Evolutionary conservation across 2,888 invertebrate genomes (phyloP).

Genomic region (Hymenopus coronatus): DNA sequence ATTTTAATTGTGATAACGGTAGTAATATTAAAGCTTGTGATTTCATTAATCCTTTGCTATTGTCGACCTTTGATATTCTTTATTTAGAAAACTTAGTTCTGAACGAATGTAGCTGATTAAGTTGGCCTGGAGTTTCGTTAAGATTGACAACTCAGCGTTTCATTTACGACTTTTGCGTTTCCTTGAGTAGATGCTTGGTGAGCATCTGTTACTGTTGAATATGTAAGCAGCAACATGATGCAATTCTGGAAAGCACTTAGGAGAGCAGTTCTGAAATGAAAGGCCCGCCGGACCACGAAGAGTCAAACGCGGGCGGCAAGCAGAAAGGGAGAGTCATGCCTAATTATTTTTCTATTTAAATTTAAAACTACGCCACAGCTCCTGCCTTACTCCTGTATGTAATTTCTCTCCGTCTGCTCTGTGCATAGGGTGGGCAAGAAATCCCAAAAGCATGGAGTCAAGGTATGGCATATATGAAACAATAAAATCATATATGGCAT

Average conservation of each 20-base stretch:
- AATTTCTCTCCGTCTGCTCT: not conserved
- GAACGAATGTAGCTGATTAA: too few relatives aligned
- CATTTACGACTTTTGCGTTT: not conserved
- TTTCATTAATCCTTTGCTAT: too few relatives aligned
- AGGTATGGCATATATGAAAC: too few relatives aligned
- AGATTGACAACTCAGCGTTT: not conserved
- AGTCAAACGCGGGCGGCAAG: not conserved
- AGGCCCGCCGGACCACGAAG: not conserved
- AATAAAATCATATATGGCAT: too few relatives aligned
- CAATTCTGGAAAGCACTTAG: not conserved
- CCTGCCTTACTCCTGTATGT: not conserved
- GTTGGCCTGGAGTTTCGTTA: too few relatives aligned
- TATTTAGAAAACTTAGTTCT: too few relatives aligned
- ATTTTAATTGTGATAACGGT: too few relatives aligned
- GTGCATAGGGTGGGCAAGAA: not conserved
- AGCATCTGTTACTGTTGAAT: not conserved
- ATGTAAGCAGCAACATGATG: not conserved
- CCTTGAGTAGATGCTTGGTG: not conserved
- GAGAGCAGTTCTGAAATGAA: not conserved
- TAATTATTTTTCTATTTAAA: slow-evolving; percentile 17
- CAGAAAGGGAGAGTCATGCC: not conserved
- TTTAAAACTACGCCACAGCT: slow-evolving; percentile 2
- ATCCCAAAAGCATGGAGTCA: not conserved
- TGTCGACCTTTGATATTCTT: too few relatives aligned
- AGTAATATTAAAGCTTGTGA: too few relatives aligned